Conservation (phyloP, 1,140 invertebrate species). For the Drosophila murphyi region DNA sequence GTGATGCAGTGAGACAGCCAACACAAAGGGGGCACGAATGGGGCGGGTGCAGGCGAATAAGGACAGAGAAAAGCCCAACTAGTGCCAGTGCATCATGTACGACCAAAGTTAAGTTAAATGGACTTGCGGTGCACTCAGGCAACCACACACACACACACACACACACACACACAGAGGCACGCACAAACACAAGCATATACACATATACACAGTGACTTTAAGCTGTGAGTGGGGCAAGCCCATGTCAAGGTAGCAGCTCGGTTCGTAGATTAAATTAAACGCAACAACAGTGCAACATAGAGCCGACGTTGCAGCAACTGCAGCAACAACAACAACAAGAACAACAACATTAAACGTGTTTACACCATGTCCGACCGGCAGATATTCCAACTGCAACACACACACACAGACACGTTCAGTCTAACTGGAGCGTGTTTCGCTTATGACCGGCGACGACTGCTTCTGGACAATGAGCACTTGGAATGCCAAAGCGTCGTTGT, state of each 20-base stretch:
- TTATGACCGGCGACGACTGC: slow-evolving; percentile 36
- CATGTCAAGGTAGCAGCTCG: slow-evolving; percentile 76
- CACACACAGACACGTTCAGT: slow-evolving; percentile 16
- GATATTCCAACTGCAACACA: slow-evolving; percentile 73
- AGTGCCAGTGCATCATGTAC: slow-evolving; percentile 31
- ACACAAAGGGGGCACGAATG: neutral
- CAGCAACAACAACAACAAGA: slow-evolving; percentile 45
- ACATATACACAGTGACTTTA: slow-evolving; percentile 12
- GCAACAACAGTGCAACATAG: slow-evolving; percentile 44
- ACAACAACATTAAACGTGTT: slow-evolving; percentile 81
- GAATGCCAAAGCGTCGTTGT: slow-evolving; percentile 63
- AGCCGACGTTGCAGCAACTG: slow-evolving; percentile 56
- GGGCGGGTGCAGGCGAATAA: neutral
- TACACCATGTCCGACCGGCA: slow-evolving; percentile 82
- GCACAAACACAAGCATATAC: slow-evolving; percentile 14
- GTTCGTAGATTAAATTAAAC: slow-evolving; percentile 82
- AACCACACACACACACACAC: slow-evolving; percentile 40
- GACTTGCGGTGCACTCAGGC: slow-evolving; percentile 78
- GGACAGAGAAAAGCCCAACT: slow-evolving; percentile 18
- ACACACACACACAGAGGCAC: slow-evolving; percentile 7
- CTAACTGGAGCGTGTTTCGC: slow-evolving; percentile 34
- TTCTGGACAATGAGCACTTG: slow-evolving; percentile 75
- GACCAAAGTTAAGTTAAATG: slow-evolving; percentile 81
- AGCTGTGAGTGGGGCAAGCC: slow-evolving; percentile 27
- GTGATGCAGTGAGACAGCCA: slow-evolving; percentile 67